A percentile compares a stretch with the other conserved stretches of the same genome.
Conservation (phyloP, 2,797 vertebrate species). For the Gobionotothen gibberifrons region DNA sequence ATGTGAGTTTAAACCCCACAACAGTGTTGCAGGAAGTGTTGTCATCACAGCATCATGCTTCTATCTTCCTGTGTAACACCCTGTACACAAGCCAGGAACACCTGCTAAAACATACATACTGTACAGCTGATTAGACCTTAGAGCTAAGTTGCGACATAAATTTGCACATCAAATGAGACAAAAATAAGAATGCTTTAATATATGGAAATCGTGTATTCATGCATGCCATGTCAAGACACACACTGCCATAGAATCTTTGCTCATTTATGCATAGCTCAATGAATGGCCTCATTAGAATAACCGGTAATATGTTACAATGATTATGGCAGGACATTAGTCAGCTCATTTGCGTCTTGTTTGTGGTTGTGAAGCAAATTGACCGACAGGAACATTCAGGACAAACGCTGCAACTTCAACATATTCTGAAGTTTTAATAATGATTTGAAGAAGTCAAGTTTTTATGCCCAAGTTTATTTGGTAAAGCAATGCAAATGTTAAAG, state of each 20-base stretch:
- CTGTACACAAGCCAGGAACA: neutral
- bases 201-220: neutral
- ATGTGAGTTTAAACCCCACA: neutral
- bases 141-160: neutral
- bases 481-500: neutral
- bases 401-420: neutral
- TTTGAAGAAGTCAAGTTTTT: neutral
- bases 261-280: conserved; percentile 36
- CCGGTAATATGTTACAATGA: conserved; percentile 26
- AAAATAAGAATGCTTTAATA: neutral
- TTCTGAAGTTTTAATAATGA: neutral
- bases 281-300: conserved; percentile 46
- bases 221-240: neutral
- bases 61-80: neutral
- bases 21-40: neutral
- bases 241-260: conserved; percentile 1
- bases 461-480: neutral
- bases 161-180: conserved; percentile 9
- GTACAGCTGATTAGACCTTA: conserved; percentile 8
- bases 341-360: conserved; percentile 35
- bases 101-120: neutral
- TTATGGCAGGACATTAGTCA: conserved; percentile 39
- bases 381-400: conserved; percentile 27
- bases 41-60: neutral
- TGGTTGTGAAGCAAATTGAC: conserved; percentile 30